Conservation (phyloP, 2,113 vertebrate genomes). For the Tachuris rubrigastra region DNA sequence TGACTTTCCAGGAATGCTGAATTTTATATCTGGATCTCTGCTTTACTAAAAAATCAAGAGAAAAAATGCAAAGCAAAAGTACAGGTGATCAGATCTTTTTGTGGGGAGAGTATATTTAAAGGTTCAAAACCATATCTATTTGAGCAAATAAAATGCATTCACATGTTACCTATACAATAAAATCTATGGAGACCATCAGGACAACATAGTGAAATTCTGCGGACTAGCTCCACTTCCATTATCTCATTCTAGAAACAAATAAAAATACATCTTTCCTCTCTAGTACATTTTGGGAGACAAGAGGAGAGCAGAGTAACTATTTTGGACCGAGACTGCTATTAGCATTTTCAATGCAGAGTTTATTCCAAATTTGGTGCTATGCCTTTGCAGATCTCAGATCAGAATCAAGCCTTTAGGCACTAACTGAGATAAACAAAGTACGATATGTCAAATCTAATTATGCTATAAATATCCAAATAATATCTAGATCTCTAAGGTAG, state of each 20-base stretch:
- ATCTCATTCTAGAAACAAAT: background rate
- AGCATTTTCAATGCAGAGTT: background rate
- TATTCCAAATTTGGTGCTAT: constrained; percentile 26
- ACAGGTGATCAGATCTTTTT: background rate
- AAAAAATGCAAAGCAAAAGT: background rate
- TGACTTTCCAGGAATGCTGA: background rate
- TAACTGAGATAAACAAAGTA: constrained; percentile 57
- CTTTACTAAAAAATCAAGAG: background rate
- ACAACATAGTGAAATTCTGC: background rate
- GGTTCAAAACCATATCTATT: background rate
- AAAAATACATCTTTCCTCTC: background rate
- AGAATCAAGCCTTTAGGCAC: constrained; percentile 43
- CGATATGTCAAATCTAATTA: constrained; percentile 36
- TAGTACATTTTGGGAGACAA: background rate
- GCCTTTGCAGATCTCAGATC: constrained; percentile 10
- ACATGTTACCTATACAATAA: background rate
- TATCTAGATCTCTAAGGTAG: constrained; percentile 46
- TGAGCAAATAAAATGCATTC: background rate
- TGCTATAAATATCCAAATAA: constrained; percentile 41
- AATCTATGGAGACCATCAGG: background rate
- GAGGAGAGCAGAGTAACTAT: background rate
- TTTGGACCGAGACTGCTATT: constrained; percentile 24
- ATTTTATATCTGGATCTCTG: background rate
- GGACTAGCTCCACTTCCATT: background rate
- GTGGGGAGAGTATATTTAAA: background rate